phyloP scores from a whole-genome alignment of 1,140 invertebrate species.

The Xylocopa sonorina region DNA sequence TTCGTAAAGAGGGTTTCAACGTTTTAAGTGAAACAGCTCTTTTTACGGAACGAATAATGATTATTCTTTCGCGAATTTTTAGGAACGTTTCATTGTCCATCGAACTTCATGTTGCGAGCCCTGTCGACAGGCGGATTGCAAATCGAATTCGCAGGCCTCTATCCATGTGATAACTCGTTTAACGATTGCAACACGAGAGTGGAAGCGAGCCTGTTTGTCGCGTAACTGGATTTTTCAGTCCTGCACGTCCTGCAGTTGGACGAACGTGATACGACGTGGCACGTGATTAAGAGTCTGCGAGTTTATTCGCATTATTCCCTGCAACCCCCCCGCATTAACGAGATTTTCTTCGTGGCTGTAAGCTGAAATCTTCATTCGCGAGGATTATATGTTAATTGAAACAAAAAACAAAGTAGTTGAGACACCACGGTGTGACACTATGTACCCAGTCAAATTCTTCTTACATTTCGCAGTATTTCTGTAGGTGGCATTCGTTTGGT shows the following conservation, averaged over 20 bases:
- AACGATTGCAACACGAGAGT: not conserved
- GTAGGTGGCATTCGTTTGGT: too few species aligned
- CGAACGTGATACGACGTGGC: not conserved
- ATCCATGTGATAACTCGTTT: conserved; percentile 13
- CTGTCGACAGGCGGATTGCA: not conserved
- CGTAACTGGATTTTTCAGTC: conserved; percentile 7
- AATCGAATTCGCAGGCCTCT: not conserved
- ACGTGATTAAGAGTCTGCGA: not conserved
- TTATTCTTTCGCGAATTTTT: too few species aligned
- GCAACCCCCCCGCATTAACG: not conserved
- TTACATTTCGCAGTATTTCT: too few species aligned
- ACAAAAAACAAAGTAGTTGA: too few species aligned
- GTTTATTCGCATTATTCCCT: not conserved
- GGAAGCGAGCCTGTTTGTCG: not conserved
- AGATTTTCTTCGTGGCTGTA: not conserved
- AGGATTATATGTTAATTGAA: too few species aligned
- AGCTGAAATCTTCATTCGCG: not conserved
- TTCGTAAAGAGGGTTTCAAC: too few species aligned
- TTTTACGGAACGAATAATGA: too few species aligned
- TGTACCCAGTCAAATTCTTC: too few species aligned
- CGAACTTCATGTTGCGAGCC: not conserved
- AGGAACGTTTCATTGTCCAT: too few species aligned
- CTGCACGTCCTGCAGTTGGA: not conserved
- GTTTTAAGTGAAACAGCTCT: too few species aligned
- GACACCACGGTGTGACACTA: too few species aligned